Evolutionary conservation across 2,888 invertebrate species (phyloP).

Genomic region (Dione vanillae): DNA sequence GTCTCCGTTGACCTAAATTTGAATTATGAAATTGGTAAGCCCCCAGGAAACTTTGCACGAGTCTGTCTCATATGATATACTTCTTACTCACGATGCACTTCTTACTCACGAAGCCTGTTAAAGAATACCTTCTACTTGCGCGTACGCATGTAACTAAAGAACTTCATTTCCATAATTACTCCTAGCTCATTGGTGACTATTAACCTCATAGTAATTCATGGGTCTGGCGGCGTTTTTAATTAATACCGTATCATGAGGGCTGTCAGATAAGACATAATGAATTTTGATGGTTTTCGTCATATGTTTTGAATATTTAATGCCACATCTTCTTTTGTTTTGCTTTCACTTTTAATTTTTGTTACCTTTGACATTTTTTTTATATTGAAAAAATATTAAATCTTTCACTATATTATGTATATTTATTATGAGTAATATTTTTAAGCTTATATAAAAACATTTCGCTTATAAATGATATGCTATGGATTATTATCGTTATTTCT

Average conservation of each 20-base stretch:
- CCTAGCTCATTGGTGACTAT: constrained; percentile 83
- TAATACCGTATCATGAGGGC: constrained; percentile 80
- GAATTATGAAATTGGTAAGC: no score
- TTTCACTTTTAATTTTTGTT: not conserved
- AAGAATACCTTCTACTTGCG: constrained; percentile 49
- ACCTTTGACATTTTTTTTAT: not conserved
- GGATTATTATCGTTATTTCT: no score
- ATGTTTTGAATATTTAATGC: constrained; percentile 37
- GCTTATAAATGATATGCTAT: no score
- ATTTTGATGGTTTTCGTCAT: constrained; percentile 60
- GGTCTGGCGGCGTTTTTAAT: constrained; percentile 72
- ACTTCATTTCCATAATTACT: constrained; percentile 83
- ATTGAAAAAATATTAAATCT: not conserved
- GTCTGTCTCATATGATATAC: no score
- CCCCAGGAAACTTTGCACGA: no score
- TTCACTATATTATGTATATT: no score
- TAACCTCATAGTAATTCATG: constrained; percentile 82
- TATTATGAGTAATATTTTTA: no score
- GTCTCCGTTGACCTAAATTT: no score
- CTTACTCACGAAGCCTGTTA: no score
- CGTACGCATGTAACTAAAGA: constrained; percentile 64
- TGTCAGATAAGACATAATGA: constrained; percentile 78
- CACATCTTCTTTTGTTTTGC: not conserved
- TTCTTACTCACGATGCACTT: no score
- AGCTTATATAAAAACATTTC: no score